Evolutionary conservation across 1,140 invertebrate species (phyloP).

Genomic region (Zophobas morio): DNA sequence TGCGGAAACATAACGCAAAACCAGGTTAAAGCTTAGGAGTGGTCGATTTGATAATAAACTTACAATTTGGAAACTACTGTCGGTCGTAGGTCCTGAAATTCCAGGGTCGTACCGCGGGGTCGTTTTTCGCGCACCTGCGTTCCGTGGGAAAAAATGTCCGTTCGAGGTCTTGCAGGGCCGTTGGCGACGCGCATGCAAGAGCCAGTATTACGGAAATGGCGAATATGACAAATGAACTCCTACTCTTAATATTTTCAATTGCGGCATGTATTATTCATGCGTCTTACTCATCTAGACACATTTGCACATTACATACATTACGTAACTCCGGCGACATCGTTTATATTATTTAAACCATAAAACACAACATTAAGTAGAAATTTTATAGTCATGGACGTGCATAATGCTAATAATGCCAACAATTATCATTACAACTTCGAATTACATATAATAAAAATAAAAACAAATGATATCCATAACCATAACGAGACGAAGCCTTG

Average conservation of each 20-base stretch:
- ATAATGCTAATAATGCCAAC: constrained; percentile 58
- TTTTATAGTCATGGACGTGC: constrained; percentile 48
- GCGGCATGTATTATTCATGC: constrained; percentile 61
- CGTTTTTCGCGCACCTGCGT: too few species aligned
- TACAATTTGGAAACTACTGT: too few species aligned
- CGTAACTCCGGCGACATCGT: constrained; percentile 44
- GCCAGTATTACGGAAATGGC: constrained; percentile 58
- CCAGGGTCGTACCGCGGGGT: too few species aligned
- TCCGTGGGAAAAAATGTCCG: neutral
- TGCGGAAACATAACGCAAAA: too few species aligned
- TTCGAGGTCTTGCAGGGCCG: neutral
- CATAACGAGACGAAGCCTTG: constrained; percentile 50
- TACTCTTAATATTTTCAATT: constrained; percentile 63
- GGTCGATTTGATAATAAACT: too few species aligned
- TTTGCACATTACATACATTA: constrained; percentile 53
- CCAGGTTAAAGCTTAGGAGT: too few species aligned
- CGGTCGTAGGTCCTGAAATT: too few species aligned
- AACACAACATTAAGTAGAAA: constrained; percentile 49
- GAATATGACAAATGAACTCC: constrained; percentile 61
- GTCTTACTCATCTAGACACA: constrained; percentile 47
- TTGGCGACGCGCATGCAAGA: constrained; percentile 41
- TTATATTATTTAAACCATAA: constrained; percentile 49
- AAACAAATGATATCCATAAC: constrained; percentile 64
- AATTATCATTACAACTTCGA: constrained; percentile 62
- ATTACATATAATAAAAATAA: constrained; percentile 66